Percentiles rank a stretch among this genome's conserved stretches.
Conservation (phyloP, 2,797 vertebrate genomes). For the Leptodactylus fallax region DNA sequence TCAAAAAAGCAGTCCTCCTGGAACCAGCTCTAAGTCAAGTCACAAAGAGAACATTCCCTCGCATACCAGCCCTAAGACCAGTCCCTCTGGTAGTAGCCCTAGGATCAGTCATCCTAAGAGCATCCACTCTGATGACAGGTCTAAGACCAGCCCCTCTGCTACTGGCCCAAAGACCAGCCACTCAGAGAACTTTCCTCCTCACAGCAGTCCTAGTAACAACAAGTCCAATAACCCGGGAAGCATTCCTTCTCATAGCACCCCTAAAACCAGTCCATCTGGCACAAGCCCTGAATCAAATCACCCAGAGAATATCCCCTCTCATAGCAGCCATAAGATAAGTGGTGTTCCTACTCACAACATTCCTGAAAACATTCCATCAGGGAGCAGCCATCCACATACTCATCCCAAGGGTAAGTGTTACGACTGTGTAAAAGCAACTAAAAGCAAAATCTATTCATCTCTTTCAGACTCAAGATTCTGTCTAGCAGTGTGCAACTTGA, state of each 20-base stretch:
- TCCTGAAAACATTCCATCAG: conserved; percentile 20
- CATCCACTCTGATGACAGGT: not conserved
- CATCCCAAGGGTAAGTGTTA: not conserved
- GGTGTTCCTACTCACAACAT: not conserved
- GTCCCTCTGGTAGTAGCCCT: not conserved
- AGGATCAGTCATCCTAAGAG: not conserved
- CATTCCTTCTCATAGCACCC: not conserved
- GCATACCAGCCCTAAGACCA: not conserved
- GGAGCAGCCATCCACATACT: conserved; percentile 35
- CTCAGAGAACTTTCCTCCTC: not conserved
- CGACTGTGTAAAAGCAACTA: not conserved
- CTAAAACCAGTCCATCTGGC: not conserved
- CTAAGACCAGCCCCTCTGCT: conserved; percentile 25
- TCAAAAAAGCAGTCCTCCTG: not conserved
- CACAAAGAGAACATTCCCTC: not conserved
- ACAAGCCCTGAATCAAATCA: not conserved
- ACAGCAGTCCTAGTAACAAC: not conserved
- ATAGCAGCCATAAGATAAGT: not conserved
- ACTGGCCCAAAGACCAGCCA: conserved; percentile 58
- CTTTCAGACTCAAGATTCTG: not conserved
- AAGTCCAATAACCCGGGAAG: not conserved
- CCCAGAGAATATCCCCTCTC: not conserved
- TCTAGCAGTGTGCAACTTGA: not conserved
- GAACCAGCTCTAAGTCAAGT: not conserved
- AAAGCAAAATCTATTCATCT: too few species aligned